Evolutionary conservation across 2,888 invertebrate genomes (phyloP).

Genomic region (Copidosoma aretas): DNA sequence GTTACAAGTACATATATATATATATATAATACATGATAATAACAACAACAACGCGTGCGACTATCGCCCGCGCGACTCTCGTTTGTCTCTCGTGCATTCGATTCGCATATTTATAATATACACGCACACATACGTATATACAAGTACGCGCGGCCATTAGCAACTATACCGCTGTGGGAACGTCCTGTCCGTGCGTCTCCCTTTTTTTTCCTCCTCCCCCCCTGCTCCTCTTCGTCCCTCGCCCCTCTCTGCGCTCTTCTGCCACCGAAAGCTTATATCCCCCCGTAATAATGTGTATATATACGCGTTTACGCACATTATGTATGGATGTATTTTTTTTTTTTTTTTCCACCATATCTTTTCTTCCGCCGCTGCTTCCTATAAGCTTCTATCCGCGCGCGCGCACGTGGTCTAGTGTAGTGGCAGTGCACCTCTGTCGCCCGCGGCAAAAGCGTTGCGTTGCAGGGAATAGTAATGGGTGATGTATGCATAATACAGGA

Average conservation of each 20-base stretch:
- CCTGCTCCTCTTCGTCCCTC: background rate
- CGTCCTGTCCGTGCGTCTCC: background rate
- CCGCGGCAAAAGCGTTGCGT: background rate
- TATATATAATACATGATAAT: too few species aligned
- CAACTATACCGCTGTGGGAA: constrained; percentile 13
- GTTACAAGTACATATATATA: too few species aligned
- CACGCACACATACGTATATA: too few species aligned
- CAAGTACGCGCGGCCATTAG: too few species aligned
- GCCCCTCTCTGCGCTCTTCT: too few species aligned
- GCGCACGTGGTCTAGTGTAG: background rate
- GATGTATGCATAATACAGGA: background rate
- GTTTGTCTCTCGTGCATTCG: too few species aligned
- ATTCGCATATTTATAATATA: too few species aligned
- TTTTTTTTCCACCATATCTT: background rate
- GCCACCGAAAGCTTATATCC: too few species aligned
- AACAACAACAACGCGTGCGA: too few species aligned
- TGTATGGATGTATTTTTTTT: background rate
- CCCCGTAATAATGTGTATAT: too few species aligned
- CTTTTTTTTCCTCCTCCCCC: background rate
- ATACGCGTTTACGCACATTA: background rate
- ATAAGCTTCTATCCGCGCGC: background rate
- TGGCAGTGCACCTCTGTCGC: background rate
- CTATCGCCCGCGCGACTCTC: too few species aligned
- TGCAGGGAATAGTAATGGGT: background rate
- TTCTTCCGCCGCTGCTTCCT: background rate